Evolutionary conservation across 2,888 invertebrate genomes (phyloP), one percentile per base, ranked within the genome.

Genomic region (Biston stratarius): DNA sequence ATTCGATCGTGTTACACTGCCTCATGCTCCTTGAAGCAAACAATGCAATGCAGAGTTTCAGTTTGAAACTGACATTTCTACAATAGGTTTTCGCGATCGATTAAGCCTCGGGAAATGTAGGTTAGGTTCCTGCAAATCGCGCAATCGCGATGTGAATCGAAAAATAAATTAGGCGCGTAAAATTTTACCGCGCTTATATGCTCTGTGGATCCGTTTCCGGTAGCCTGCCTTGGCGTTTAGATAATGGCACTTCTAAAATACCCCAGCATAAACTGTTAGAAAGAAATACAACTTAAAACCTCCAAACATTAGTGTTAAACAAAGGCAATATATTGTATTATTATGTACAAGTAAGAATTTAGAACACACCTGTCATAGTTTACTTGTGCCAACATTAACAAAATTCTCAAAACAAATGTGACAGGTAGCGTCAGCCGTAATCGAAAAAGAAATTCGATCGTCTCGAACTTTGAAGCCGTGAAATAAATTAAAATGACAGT

Each of bases 401-500:
- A 61, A 52, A 45, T 44, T 44, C n/a, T 57, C 42, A 53, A 49
- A 71, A 69, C 66, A 45, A 70, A 70, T 72, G 48, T 83, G 84
- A 82, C 83, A 84, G 73, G 60, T 57, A 52, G 45, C 74, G 72
- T 75, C 86, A 87, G 84, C 79, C 83, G 67, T 67, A 81, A 86
- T 83, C 84, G 58, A 86, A 86, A 89, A 91, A 89, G 79, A 87
- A 89, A 87, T 86, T 89, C 85, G 87, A 87, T 90, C 86, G 87
- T 80, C 84, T 87, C 90, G 87, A 89, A 88, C 88, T 88, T 88
- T 87, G 88, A 82, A 84, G 90, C 85, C 78, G 87, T 85, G 86
- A 93, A 94, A 94, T 92, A 94, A 93, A 91, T 92, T 92, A 94
- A 91, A 93, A 94, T 94, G 94, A 94, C 94, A 93, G 94, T 94